These are phyloP conservation scores for Rotaria macrura DNA, from an alignment of 2,888 invertebrate genomes.

Conservation along the genomic window DNA sequence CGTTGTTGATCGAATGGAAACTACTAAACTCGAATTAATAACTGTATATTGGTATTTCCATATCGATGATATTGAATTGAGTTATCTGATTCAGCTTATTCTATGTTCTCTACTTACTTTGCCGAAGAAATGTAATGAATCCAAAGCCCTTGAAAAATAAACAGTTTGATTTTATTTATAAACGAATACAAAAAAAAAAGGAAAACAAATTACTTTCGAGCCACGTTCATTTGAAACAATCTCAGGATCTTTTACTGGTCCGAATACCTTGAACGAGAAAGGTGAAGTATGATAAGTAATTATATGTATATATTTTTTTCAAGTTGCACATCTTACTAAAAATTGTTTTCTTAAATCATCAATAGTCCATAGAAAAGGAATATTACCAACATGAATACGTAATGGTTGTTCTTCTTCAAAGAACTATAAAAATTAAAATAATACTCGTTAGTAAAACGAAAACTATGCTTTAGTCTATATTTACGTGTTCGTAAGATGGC, in stretches of 20 bases:
- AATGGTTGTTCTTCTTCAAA: neutral
- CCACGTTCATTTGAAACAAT: slow-evolving; percentile 15
- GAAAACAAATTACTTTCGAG: neutral
- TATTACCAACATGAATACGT: slow-evolving; percentile 14
- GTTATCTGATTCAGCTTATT: too few relatives aligned
- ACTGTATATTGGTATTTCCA: too few relatives aligned
- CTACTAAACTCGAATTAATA: too few relatives aligned
- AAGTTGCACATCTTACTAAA: neutral
- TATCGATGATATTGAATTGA: too few relatives aligned
- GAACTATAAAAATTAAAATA: neutral
- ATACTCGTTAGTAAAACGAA: neutral
- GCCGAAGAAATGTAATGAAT: neutral
- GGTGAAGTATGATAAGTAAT: too few relatives aligned
- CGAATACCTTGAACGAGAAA: neutral
- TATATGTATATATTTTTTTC: too few relatives aligned
- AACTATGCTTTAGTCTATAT: neutral
- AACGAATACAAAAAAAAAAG: too few relatives aligned
- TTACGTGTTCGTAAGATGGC: neutral
- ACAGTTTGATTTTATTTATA: neutral
- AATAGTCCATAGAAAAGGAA: slow-evolving; percentile 6
- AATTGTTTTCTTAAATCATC: slow-evolving; percentile 9
- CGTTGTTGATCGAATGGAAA: too few relatives aligned
- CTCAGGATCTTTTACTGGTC: neutral
- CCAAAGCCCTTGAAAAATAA: neutral
- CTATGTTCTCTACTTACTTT: neutral